Evolutionary conservation across 1,140 invertebrate species (phyloP), one percentile per base, ranked within the genome.

Genomic region (Bombyx mandarina): DNA sequence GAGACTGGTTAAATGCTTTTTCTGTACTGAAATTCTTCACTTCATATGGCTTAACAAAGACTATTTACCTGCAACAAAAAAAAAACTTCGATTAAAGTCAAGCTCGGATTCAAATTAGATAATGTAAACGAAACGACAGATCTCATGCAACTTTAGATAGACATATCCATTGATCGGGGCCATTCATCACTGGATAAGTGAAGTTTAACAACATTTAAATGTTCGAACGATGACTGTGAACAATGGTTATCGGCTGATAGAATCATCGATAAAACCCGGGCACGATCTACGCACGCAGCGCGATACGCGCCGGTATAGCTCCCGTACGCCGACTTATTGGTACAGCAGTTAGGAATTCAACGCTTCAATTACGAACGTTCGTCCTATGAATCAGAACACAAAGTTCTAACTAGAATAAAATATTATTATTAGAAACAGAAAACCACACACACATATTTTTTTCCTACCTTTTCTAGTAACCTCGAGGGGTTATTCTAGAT

Each of bases 131-230:
- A 35, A 35, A 35, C 26, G 26, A 35, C 56, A 58, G 47, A 59
- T 68, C 63, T 62, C 62, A 68, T 63, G 65, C 69, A 62, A 65
- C 63, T 59, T 50, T 53, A 73, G 66, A 75, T 77, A 74, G 72
- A 72, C 58, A 67, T 67, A 71, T 77, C 69, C 60, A 58, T 52
- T 60, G 57, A 63, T 61, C 57, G 52, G 49, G 48, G 56, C 65
- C 60, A 75, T 77, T 73, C 68, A 75, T 75, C 70, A 73, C 58
- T 52, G 61, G 59, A 63, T 64, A 63, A 62, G 64, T 65, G 66
- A 70, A 71, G 63, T 63, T 71, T 68, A 62, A 69, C 67, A 70
- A 72, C 69, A 68, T 67, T 70, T 67, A 75, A 74, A 72, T 66
- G 64, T 60, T 58, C 59, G 61, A 56, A 60, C 54, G 67, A 69